These are phyloP conservation scores for Podargus strigoides DNA, from an alignment of 2,797 vertebrate genomes.

Conservation along the genomic window DNA sequence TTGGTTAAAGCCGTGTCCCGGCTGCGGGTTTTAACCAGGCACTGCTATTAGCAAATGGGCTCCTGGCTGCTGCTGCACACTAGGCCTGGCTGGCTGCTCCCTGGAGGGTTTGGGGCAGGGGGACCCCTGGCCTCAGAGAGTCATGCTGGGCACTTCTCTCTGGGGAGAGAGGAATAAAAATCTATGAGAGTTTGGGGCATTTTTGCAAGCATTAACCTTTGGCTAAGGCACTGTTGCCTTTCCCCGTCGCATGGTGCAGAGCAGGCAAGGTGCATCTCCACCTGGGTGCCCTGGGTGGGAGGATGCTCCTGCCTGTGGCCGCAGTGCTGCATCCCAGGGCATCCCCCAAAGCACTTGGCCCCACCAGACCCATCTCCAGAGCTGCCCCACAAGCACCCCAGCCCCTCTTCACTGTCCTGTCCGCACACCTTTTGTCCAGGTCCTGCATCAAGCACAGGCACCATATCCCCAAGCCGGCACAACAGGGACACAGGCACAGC, in stretches of 20 bases:
- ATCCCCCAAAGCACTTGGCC: background rate
- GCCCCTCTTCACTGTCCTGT: background rate
- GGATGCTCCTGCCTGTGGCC: background rate
- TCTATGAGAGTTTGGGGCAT: background rate
- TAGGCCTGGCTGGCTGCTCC: background rate
- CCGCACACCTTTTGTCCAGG: background rate
- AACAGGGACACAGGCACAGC: rapidly evolving
- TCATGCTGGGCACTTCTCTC: no score
- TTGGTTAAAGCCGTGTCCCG: constrained; percentile 39
- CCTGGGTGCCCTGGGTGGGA: background rate
- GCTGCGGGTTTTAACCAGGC: constrained; percentile 39
- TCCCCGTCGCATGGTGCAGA: background rate
- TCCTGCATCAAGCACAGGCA: rapidly evolving
- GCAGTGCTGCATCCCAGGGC: background rate
- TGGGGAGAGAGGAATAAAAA: background rate
- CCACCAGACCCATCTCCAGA: background rate
- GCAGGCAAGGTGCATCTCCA: rapidly evolving
- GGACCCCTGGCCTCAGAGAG: rapidly evolving
- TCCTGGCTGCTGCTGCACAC: background rate
- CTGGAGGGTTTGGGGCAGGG: background rate
- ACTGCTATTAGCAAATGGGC: constrained; percentile 21
- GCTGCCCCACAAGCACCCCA: background rate
- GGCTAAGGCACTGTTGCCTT: background rate
- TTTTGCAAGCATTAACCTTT: background rate
- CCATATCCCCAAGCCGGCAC: background rate